Evolutionary conservation across 2,888 invertebrate genomes (phyloP).

Genomic region (Parnassius glacialis): DNA sequence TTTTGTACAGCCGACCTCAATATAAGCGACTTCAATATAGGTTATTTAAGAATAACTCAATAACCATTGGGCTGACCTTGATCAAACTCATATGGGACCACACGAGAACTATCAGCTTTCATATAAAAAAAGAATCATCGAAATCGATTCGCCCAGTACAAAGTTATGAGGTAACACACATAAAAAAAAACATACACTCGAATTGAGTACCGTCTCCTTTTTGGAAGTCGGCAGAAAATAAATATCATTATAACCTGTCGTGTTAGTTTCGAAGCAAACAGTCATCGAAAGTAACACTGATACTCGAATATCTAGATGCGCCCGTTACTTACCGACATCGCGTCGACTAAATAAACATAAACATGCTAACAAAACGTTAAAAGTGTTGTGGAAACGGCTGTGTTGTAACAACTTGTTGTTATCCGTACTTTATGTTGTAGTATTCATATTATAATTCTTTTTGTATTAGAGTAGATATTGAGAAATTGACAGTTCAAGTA

Average conservation of each 20-base stretch:
- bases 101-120: too few species aligned
- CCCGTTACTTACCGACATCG: background rate
- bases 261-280: slow-evolving; percentile 3
- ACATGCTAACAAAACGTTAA: slow-evolving; percentile 23
- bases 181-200: too few species aligned
- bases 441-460: slow-evolving; percentile 43
- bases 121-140: too few species aligned
- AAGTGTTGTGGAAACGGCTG: slow-evolving; percentile 16
- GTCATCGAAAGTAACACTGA: background rate
- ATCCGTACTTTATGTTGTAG: slow-evolving; percentile 36
- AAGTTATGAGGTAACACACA: too few species aligned
- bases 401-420: slow-evolving; percentile 15
- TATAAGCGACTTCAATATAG: too few species aligned
- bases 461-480: slow-evolving; percentile 34
- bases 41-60: too few species aligned
- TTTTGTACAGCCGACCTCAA: too few species aligned
- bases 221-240: too few species aligned
- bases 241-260: background rate
- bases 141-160: too few species aligned
- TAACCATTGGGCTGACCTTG: too few species aligned
- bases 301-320: slow-evolving; percentile 1
- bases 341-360: slow-evolving; percentile 11
- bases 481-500: slow-evolving; percentile 36
- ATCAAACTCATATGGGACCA: too few species aligned
- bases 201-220: too few species aligned